Percentiles rank a stretch among this genome's conserved stretches.
These are phyloP conservation scores for Myiopsitta monachus DNA, from an alignment of 2,113 vertebrate species.

Conservation along the genomic window DNA sequence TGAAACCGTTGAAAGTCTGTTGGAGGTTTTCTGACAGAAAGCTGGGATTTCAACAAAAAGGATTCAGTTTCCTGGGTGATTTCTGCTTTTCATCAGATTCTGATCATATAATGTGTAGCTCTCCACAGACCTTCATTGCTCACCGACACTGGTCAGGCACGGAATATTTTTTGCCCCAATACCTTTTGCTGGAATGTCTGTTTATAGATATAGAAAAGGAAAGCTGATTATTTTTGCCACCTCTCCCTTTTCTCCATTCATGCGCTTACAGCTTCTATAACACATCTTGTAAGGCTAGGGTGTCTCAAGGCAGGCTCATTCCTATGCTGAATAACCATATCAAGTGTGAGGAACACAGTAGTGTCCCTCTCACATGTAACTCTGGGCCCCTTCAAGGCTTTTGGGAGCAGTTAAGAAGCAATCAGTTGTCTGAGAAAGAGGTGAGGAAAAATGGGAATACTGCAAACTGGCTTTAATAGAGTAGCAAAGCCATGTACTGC, in stretches of 20 bases:
- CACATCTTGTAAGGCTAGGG: neutral
- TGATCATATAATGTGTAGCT: neutral
- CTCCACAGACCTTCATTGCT: neutral
- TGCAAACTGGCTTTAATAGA: neutral
- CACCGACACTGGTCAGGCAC: neutral
- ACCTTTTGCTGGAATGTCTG: neutral
- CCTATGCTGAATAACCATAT: neutral
- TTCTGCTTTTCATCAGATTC: conserved; percentile 30
- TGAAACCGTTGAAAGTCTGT: conserved; percentile 7
- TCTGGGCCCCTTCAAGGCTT: neutral
- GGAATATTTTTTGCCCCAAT: neutral
- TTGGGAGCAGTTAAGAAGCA: neutral
- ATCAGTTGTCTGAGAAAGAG: neutral
- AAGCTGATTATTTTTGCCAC: neutral
- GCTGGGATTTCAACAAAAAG: conserved; percentile 1
- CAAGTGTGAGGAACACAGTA: neutral
- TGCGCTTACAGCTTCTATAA: neutral
- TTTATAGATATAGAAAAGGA: neutral
- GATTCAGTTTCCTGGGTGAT: neutral
- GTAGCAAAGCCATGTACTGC: accelerated
- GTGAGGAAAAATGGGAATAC: neutral
- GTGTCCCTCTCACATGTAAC: accelerated
- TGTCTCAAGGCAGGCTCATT: neutral
- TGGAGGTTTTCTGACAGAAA: neutral
- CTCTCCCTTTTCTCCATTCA: neutral